Base-by-base conservation (phyloP, 2,888 invertebrate species). In the Thysanoteuthis rhombus region DNA sequence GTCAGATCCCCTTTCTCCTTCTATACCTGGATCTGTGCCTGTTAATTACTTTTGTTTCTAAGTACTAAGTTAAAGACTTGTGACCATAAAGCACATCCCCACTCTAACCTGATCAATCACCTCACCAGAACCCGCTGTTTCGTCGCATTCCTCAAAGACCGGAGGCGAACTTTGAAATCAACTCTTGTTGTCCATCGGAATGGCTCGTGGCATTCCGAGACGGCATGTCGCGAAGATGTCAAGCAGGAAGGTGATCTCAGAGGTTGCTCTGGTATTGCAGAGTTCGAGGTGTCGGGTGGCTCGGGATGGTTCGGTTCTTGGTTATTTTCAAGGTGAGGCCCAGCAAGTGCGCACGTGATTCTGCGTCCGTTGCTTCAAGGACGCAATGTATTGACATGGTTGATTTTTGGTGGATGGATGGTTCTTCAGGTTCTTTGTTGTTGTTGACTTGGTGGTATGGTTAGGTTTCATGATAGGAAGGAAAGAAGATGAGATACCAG, bases 271-370 rank as follows among this genome's bases (percentile, higher is more conserved):
- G 75, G 75, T 4, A 36, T 75, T 36, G 75, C 1, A 75, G 75
- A 12, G 75, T n/a, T 6, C 8, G 75, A 12, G n/a, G 75, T n/a
- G 2, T 22, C 8, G n/a, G 16, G 58, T 58, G 25, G 32, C 25
- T 32, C 32, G 58, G 5, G 8, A 2, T 22, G 52, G 22, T 25
- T 16, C 75, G 75, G 16, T 75, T 75, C 75, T 75, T 16, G n/a
- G 75, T 75, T 36, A 75, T 75, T 75, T 75, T 16, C 75, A 75
- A 75, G 75, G 75, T 75, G 75, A 75, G 75, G 75, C 75, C 75
- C 75, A 75, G 75, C 75, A 75, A 75, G 75, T 75, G 75, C n/a
- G n/a, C 75, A 75, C 75, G 75, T 75, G 75, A 75, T 75, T 75
- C 36, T 75, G 36, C 75, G 75, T 75, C 12, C 75, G n/a, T 75